Evolutionary conservation across 1,140 invertebrate genomes (phyloP).

Genomic region (Drosophila tani): DNA sequence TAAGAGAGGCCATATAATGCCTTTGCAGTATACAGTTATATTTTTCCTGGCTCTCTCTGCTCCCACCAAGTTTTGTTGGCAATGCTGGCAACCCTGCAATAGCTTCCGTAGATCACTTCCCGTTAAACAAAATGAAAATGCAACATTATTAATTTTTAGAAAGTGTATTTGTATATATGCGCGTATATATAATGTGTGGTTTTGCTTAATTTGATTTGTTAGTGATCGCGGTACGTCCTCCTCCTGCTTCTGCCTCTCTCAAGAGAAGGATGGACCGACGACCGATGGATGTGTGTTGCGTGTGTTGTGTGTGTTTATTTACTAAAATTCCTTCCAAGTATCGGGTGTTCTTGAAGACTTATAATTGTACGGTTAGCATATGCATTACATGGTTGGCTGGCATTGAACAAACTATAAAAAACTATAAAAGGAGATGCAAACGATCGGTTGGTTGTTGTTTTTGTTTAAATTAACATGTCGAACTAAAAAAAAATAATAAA

Average conservation of each 20-base stretch:
- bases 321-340: conserved; percentile 26
- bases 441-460: conserved; percentile 1
- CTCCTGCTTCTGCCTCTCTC: neutral
- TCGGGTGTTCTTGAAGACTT: conserved; percentile 1
- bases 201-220: conserved; percentile 29
- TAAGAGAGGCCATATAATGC: too few species aligned
- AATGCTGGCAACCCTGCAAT: neutral
- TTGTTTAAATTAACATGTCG: conserved; percentile 45
- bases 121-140: neutral
- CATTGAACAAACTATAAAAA: conserved; percentile 13
- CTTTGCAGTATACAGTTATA: too few species aligned
- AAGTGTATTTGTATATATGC: conserved; percentile 49
- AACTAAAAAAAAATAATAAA: conserved; percentile 40
- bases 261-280: neutral
- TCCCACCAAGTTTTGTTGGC: too few species aligned
- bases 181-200: conserved; percentile 44
- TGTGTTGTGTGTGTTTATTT: conserved; percentile 14
- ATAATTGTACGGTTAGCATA: conserved; percentile 15
- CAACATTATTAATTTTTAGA: conserved; percentile 16
- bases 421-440: conserved; percentile 19
- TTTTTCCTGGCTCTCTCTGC: too few species aligned
- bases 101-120: neutral
- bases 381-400: conserved; percentile 18
- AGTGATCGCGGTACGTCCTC: neutral
- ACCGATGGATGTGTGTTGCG: conserved; percentile 24